Percentiles rank a stretch among this genome's conserved stretches.
Evolutionary conservation across 2,888 invertebrate genomes (phyloP).

Genomic region (Dorcus parallelipipedus): DNA sequence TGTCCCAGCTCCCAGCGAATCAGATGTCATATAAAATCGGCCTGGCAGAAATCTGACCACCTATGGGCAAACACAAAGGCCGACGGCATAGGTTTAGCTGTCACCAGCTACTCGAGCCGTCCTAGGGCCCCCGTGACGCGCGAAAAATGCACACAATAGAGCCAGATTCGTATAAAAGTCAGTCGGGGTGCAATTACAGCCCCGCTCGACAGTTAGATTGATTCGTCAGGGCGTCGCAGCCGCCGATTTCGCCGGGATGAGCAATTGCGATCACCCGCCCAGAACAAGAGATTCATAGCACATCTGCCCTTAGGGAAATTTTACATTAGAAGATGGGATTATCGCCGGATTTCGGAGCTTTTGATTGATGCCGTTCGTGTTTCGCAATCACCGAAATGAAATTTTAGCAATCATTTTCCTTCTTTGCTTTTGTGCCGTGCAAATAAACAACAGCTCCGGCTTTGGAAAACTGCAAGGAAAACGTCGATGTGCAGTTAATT

Average conservation of each 20-base stretch:
- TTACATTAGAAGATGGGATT: constrained; percentile 22
- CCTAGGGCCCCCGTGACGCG: constrained; percentile 16
- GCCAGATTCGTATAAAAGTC: constrained; percentile 24
- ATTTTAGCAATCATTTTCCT: no score
- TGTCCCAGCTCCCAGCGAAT: constrained; percentile 17
- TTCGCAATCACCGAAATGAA: not conserved
- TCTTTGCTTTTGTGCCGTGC: no score
- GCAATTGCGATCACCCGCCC: constrained; percentile 15
- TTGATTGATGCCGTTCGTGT: constrained; percentile 9
- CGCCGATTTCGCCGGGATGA: constrained; percentile 15
- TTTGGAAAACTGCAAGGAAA: no score
- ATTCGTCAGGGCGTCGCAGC: constrained; percentile 17
- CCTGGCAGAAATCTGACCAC: constrained; percentile 26
- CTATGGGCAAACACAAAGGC: constrained; percentile 24
- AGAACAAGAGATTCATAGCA: constrained; percentile 14
- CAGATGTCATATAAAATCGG: constrained; percentile 26
- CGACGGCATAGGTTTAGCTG: constrained; percentile 19
- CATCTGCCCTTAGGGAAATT: constrained; percentile 23
- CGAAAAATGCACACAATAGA: constrained; percentile 24
- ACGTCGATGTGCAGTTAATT: no score
- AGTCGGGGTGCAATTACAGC: constrained; percentile 23
- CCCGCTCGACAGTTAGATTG: constrained; percentile 15
- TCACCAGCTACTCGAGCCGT: constrained; percentile 16
- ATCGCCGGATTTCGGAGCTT: constrained; percentile 12
- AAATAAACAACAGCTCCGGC: no score